Evolutionary conservation across 2,797 vertebrate genomes (phyloP), one percentile per base, ranked within the genome.

Genomic region (Morus bassanus): DNA sequence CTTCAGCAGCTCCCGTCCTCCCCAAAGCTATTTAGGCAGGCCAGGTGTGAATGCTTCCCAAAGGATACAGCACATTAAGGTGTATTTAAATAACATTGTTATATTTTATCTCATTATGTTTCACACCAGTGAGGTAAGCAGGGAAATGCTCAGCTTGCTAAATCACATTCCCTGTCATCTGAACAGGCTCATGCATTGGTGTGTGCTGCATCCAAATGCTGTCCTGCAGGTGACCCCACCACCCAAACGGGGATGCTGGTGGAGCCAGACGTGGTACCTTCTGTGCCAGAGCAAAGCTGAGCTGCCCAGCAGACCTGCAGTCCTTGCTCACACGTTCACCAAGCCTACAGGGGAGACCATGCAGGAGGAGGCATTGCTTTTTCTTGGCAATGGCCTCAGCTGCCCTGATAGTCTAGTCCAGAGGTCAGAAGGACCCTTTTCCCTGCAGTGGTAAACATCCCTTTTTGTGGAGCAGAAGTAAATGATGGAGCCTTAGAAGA

Each of bases 1-100:
- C 83, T 21, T 53, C 61, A 61, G 69, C 93, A 90, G 65, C 39
- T 88, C 95, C 78, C 10, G 1, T 37, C 89, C 56, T 80, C 21
- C 73, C 80, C 54, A 57, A 41, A 41, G 73, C 73, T n/a, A 0
- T 83, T 37, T 18, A 17, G 54, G 64, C 5, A 28, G 4, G 7
- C 78, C 93, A 91, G 85, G 93, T 72, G 93, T 1, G n/a, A 83
- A 89, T 48, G 2, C 70, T 93, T 90, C 88, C 76, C 76, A 4
- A 0, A 1, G 85, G 74, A 33, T 8, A 11, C 53, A 39, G 48
- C 68, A 45, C 73, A 41, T 1, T 22, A 24, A 67, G 37, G 67
- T 10, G 56, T 7, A 25, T 70, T 74, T 45, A 50, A 81, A 6
- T 6, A 72, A 21, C 75, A 53, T 8, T 7, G 0, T 35, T 48